Base-by-base conservation (phyloP, 53 echinoderm and acorn worm genomes). In the Arbacia lixula region DNA sequence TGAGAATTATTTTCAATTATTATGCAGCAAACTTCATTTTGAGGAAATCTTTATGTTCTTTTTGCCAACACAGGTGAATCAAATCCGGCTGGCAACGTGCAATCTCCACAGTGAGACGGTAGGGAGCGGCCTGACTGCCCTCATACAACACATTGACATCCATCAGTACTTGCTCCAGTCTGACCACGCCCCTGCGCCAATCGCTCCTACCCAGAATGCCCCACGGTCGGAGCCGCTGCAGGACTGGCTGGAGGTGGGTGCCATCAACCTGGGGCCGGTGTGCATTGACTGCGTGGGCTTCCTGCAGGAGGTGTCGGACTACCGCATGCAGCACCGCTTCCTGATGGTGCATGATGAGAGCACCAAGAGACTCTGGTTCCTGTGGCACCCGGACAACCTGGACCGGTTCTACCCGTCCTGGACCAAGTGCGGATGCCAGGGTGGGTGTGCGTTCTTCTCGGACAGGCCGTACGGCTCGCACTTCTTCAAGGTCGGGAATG, bases 401-500 rank as follows among this genome's bases (percentile, higher is more conserved):
- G 85, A 88, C 22, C 52, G 73, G 25, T 53, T 65, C 39, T 84
- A 63, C 49, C 84, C 76, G 21, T 63, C 69, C 12, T 71, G 76
- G 0, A 35, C 38, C 4, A 88, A 89, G 77, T 99, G 99, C 65
- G 99, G 99, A 9, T 99, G 99, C 83, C 89, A 91, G 12, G 99
- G 99, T 0, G 99, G 99, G 3, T 99, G 99, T 61, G 62, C 86
- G 14, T 99, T 99, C 85, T 99, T 99, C 85, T 63, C 82, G n/a
- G 82, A 81, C 64, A 81, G 71, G 72, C 82, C 82, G 9, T 81
- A 61, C 17, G 85, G 85, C 33, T 72, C 85, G 17, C 72, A 71
- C 41, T 71, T 85, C 71, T 85, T 85, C 60, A 85, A 39, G 50
- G 72, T 73, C 5, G 9, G 28, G 29, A 64, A 65, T 6, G 85